Evolutionary conservation across 2,888 invertebrate genomes (phyloP).

Genomic region (Mesorhabditis sp.): DNA sequence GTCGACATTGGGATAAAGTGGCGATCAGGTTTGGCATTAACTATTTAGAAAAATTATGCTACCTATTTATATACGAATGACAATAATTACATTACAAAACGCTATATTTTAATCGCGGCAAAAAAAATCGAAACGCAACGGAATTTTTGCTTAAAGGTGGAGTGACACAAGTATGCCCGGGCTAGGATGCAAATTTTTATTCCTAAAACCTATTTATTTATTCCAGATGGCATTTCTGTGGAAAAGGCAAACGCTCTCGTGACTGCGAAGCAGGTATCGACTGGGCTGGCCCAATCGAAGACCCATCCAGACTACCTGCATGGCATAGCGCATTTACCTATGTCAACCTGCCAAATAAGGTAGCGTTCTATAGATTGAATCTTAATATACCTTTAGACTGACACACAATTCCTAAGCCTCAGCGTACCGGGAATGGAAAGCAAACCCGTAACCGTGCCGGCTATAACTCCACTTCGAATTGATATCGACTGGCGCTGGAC

Average conservation of each 20-base stretch:
- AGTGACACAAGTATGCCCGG: too few relatives aligned
- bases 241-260: conserved; percentile 14
- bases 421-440: conserved; percentile 29
- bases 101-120: not conserved
- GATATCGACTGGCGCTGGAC: conserved; percentile 44
- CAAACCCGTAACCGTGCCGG: conserved; percentile 18
- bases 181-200: too few relatives aligned
- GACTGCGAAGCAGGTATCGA: conserved; percentile 32
- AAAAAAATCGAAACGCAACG: not conserved
- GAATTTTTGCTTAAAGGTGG: not conserved
- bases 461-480: conserved; percentile 37
- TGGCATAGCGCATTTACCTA: conserved; percentile 43
- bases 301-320: conserved; percentile 28
- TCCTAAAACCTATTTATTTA: not conserved
- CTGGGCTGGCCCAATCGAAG: conserved; percentile 22
- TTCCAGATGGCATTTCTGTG: conserved; percentile 38
- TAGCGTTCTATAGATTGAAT: conserved; percentile 8
- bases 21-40: conserved; percentile 25
- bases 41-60: not conserved
- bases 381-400: not conserved
- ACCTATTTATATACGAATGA: conserved; percentile 1
- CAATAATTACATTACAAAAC: not conserved
- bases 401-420: conserved; percentile 17
- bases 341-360: conserved; percentile 26
- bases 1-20: conserved; percentile 41